Conservation (phyloP, 2,888 invertebrate genomes). For the Nineta flava region DNA sequence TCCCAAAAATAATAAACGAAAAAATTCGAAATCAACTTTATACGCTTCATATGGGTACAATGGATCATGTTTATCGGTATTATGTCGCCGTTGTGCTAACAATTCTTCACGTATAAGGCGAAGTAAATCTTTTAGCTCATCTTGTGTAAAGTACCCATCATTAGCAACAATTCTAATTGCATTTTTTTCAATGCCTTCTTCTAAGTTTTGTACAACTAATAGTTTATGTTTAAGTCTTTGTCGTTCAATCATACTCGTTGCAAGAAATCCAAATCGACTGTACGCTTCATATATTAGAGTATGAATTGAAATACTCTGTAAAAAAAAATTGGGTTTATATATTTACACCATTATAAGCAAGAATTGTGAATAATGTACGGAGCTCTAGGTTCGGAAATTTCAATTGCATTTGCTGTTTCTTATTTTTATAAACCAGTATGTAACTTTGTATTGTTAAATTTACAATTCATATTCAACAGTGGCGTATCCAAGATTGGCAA, state of each 20-base stretch:
- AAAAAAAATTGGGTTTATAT: no score
- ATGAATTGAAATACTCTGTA: conserved; percentile 61
- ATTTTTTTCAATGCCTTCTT: conserved; percentile 76
- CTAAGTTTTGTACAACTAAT: conserved; percentile 81
- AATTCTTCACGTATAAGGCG: conserved; percentile 55
- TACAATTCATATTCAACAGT: no score
- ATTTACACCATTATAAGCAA: no score
- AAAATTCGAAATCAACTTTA: conserved; percentile 78
- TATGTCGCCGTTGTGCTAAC: conserved; percentile 47
- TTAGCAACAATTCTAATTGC: conserved; percentile 70
- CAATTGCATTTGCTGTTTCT: no score
- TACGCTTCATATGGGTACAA: conserved; percentile 77
- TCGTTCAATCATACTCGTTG: conserved; percentile 75
- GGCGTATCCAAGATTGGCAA: no score
- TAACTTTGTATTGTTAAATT: no score
- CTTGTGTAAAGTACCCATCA: conserved; percentile 47
- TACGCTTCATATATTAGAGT: conserved; percentile 79
- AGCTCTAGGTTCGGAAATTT: no score
- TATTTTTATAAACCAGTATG: no score
- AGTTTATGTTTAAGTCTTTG: conserved; percentile 81
- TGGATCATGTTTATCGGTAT: conserved; percentile 48
- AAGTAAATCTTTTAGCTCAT: conserved; percentile 38
- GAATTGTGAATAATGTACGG: no score
- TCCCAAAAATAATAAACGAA: conserved; percentile 68
- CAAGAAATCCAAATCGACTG: conserved; percentile 60